A percentile compares a stretch with the other conserved stretches of the same genome.
phyloP scores from a whole-genome alignment of 2,797 vertebrate species.

The Macropus fuliginosus region DNA sequence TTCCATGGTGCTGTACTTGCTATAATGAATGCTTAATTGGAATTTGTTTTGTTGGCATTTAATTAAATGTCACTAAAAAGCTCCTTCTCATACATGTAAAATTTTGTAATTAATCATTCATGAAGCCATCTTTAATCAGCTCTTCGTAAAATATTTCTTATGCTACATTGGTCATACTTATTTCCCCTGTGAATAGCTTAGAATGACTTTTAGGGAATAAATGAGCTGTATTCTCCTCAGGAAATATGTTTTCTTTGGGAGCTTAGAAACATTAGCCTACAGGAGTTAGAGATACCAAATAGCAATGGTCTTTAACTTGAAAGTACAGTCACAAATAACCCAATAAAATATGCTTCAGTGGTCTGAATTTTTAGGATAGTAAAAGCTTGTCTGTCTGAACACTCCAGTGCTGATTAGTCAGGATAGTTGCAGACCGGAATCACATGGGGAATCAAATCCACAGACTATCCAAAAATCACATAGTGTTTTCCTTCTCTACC shows the following conservation, averaged over 20 bases:
- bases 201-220: conserved; percentile 60
- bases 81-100: conserved; percentile 44
- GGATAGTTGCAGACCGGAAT: background rate
- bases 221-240: conserved; percentile 19
- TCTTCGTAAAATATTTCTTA: conserved; percentile 60
- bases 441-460: background rate
- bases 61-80: conserved; percentile 67
- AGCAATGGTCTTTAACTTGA: conserved; percentile 18
- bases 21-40: conserved; percentile 48
- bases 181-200: conserved; percentile 46
- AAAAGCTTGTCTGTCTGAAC: background rate
- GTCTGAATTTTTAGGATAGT: conserved; percentile 47
- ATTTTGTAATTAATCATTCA: conserved; percentile 66
- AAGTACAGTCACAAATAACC: background rate
- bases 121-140: conserved; percentile 63
- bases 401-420: background rate
- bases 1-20: conserved; percentile 25
- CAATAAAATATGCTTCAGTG: conserved; percentile 17
- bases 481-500: background rate
- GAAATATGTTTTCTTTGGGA: conserved; percentile 46
- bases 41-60: conserved; percentile 60
- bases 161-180: conserved; percentile 53
- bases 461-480: background rate
- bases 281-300: conserved; percentile 41
- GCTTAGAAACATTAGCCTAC: conserved; percentile 52